A percentile compares a stretch with the other conserved stretches of the same genome.
These are phyloP conservation scores for Butorides virescens DNA, from an alignment of 2,113 vertebrate genomes.

Conservation along the genomic window DNA sequence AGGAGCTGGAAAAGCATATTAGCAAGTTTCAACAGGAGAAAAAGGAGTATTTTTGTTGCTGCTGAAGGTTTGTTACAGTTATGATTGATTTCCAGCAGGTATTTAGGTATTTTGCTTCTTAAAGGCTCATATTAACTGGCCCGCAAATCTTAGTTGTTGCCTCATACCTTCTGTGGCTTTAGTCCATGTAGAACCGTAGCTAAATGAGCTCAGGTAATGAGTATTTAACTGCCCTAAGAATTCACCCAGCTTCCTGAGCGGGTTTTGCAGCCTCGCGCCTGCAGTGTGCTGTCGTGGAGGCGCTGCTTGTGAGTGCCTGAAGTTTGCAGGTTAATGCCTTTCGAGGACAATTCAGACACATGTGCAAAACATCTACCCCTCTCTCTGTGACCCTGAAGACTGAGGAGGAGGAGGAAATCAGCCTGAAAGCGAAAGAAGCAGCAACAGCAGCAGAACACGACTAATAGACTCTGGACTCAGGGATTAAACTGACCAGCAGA, in stretches of 20 bases:
- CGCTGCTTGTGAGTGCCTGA: background rate
- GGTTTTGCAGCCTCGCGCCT: background rate
- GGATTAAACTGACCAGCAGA: background rate
- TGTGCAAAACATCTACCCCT: background rate
- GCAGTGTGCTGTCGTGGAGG: background rate
- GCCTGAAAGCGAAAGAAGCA: background rate
- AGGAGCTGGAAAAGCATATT: background rate
- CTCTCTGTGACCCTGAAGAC: background rate
- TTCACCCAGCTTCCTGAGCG: background rate
- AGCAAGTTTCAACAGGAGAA: background rate
- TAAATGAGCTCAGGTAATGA: background rate
- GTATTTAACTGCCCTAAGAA: background rate
- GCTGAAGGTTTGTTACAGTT: background rate
- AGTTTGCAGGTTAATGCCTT: background rate
- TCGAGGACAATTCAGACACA: background rate
- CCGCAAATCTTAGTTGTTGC: background rate
- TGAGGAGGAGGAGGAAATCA: background rate
- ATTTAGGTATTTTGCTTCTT: background rate
- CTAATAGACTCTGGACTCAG: background rate
- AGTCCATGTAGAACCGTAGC: background rate
- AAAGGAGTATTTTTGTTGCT: background rate
- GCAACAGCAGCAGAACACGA: background rate
- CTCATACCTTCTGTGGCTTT: background rate
- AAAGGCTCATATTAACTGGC: background rate
- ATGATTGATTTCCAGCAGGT: background rate